These are phyloP conservation scores for Diloba caeruleocephala DNA, from an alignment of 2,888 invertebrate genomes.

Conservation along the genomic window DNA sequence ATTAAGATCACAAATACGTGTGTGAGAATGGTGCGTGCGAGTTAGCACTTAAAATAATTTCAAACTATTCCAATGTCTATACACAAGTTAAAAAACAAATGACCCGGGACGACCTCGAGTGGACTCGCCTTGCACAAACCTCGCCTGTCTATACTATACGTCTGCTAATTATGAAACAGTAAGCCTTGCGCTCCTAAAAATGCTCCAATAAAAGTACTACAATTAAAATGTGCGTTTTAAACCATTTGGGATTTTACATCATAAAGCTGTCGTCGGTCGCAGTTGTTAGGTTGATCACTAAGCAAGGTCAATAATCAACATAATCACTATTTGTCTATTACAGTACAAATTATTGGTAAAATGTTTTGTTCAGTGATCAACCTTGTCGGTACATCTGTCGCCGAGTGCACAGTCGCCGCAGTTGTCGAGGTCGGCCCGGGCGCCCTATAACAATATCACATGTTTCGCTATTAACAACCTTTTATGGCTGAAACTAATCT, in stretches of 20 bases:
- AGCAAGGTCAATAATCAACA: conserved; percentile 17
- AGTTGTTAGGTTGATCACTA: conserved; percentile 8
- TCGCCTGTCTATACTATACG: conserved; percentile 15
- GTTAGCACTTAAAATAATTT: conserved; percentile 72
- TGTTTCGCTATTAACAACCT: conserved; percentile 69
- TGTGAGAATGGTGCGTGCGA: conserved; percentile 61
- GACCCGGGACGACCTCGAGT: conserved; percentile 70
- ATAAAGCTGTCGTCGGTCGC: conserved; percentile 25
- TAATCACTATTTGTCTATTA: conserved; percentile 19
- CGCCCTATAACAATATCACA: conserved; percentile 70
- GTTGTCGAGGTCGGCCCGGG: conserved; percentile 63
- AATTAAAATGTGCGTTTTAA: conserved; percentile 50
- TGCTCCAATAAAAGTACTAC: conserved; percentile 43
- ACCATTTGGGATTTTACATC: conserved; percentile 35
- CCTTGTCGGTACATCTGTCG: too few relatives aligned
- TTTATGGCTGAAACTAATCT: conserved; percentile 72
- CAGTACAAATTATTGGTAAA: conserved; percentile 21
- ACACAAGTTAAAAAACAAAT: conserved; percentile 79
- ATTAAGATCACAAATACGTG: conserved; percentile 55
- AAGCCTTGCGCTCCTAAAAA: conserved; percentile 34
- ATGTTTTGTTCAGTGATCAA: conserved; percentile 4
- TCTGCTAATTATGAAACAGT: conserved; percentile 48
- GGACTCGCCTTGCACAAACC: conserved; percentile 35
- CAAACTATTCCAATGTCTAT: conserved; percentile 79
- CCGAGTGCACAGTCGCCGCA: conserved; percentile 20